Conservation (phyloP, 2,797 vertebrate genomes). For the Hemibagrus guttatus region DNA sequence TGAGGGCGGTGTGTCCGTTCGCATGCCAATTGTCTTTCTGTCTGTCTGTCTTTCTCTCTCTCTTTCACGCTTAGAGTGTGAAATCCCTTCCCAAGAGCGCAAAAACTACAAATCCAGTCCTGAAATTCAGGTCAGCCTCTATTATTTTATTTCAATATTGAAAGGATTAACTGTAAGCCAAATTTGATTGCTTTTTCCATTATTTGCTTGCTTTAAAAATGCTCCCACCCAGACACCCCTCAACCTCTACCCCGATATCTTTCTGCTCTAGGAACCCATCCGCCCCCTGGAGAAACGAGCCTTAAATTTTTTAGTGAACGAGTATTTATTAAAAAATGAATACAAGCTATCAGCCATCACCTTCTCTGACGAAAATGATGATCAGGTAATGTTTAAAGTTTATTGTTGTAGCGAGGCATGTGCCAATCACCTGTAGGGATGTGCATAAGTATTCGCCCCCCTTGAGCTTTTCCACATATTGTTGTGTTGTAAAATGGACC, state of each 20-base stretch:
- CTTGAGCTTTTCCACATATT: not conserved
- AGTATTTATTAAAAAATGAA: constrained; percentile 98
- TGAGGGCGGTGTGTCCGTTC: constrained; percentile 23
- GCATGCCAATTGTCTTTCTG: constrained; percentile 47
- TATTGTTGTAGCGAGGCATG: not conserved
- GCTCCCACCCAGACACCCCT: no score
- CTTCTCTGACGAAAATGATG: constrained; percentile 99
- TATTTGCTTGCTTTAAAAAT: not conserved
- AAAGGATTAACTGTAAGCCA: not conserved
- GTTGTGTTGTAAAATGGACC: not conserved
- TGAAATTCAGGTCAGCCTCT: constrained; percentile 94
- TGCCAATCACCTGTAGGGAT: not conserved
- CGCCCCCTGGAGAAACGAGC: constrained; percentile 99
- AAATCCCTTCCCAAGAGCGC: constrained; percentile 95
- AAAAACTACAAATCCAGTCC: constrained; percentile 98
- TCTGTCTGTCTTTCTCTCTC: constrained; percentile 37
- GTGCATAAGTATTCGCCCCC: not conserved
- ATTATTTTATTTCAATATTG: constrained; percentile 13
- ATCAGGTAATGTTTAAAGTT: constrained; percentile 84
- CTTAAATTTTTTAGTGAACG: constrained; percentile 99
- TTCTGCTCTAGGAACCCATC: constrained; percentile 84
- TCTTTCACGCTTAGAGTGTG: constrained; percentile 83
- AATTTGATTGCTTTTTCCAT: not conserved
- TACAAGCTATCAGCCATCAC: constrained; percentile 98
- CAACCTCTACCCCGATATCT: no score